Base-by-base conservation (phyloP, 2,797 vertebrate genomes). In the Taeniopygia guttata region DNA sequence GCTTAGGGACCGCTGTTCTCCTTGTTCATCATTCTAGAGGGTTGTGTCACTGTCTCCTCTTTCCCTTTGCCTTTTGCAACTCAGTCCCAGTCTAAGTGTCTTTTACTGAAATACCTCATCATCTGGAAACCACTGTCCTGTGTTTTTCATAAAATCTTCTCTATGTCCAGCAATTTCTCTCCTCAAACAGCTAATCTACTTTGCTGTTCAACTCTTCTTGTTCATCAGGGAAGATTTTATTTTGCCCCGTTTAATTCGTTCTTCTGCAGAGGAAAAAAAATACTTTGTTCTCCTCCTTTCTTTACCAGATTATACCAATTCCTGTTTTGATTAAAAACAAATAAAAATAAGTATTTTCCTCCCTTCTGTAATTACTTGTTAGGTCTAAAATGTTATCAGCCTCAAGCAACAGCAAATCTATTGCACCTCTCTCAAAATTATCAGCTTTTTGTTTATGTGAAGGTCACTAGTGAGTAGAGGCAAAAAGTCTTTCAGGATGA, bases 391-490 rank as follows among this genome's bases (percentile, higher is more conserved):
- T 73, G 26, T 88, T 93, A 85, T 56, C 84, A 81, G 67, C 84
- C 91, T 87, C 59, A 13, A 92, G 69, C 72, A 91, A 95, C 40
- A 92, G 46, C 54, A 91, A 94, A 88, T 17, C 55, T 86, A 30
- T 36, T 49, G 51, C 46, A 73, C 42, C 54, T 87, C 36, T 89
- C 84, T 86, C 16, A 85, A 78, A 91, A 93, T 88, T 79, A 81
- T 84, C 76, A 90, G 34, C 19, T 87, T 92, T 88, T 54, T 84
- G 29, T 93, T 95, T 94, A 73, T 89, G 62, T 93, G 62, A 88
- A 89, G 69, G 85, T 94, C 87, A 90, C 8, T 40, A 40, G 18
- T 56, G 45, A 94, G 40, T n/a, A 76, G 60, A 87, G 45, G 70
- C 55, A 74, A 77, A 69, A 70, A 89, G 11, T 29, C 26, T 86